Evolutionary conservation across 2,888 invertebrate genomes (phyloP).

Genomic region (Tipula unca): DNA sequence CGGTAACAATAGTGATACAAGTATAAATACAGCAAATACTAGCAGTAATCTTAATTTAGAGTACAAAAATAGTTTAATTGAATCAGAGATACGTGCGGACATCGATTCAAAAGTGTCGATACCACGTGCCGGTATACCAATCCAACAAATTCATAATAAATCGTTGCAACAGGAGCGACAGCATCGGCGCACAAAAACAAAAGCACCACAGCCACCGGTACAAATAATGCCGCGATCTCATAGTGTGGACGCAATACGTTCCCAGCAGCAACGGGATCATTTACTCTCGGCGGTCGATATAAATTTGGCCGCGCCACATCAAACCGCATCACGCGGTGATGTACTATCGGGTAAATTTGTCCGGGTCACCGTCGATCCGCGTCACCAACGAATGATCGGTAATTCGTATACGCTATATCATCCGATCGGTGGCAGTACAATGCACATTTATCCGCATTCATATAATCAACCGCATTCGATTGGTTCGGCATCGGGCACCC

Average conservation of each 20-base stretch:
- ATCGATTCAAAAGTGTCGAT: constrained; percentile 26
- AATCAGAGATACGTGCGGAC: constrained; percentile 24
- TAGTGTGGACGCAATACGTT: constrained; percentile 40
- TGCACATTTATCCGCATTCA: constrained; percentile 25
- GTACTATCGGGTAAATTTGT: constrained; percentile 24
- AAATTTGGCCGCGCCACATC: not conserved
- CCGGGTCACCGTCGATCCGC: constrained; percentile 23
- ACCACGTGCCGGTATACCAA: constrained; percentile 26
- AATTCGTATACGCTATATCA: not conserved
- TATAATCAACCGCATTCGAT: constrained; percentile 27
- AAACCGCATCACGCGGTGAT: constrained; percentile 14
- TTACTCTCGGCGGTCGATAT: not conserved
- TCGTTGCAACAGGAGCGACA: constrained; percentile 17
- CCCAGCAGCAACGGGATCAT: not conserved
- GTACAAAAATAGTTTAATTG: constrained; percentile 25
- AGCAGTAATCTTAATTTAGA: constrained; percentile 21
- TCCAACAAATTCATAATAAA: not conserved
- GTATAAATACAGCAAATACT: constrained; percentile 14
- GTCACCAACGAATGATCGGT: constrained; percentile 8
- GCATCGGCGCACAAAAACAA: constrained; percentile 33
- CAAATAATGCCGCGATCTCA: constrained; percentile 33
- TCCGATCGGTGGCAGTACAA: constrained; percentile 20
- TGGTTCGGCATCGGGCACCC: constrained; percentile 28
- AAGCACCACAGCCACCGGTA: constrained; percentile 33
- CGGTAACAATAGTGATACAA: constrained; percentile 9